Base-by-base conservation (phyloP, 2,888 invertebrate species). In the Cheilosia grossa region DNA sequence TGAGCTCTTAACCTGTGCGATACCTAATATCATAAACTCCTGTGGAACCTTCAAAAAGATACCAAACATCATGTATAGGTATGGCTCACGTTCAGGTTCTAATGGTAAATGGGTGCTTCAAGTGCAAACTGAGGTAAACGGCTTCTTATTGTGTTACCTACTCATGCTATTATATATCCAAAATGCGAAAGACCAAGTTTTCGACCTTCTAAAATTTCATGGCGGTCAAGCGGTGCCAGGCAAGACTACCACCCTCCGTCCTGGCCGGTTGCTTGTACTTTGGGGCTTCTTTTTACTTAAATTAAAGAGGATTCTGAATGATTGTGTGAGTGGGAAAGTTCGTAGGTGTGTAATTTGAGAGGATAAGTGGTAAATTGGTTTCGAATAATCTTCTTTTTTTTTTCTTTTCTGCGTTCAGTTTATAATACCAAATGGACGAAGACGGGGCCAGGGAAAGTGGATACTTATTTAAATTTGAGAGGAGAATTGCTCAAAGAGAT, bases 281-380 rank as follows among this genome's bases (percentile, higher is more conserved):
- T 2, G 37, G 37, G 40, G 19, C 58, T 37, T 17, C 42, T 44
- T 27, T 17, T 4, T 51, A 51, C 42, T 42, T 42, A 42, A 49
- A 51, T 37, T 24, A 40, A 27, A 51, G 30, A 40, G 15, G 19
- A 51, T 27, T 27, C 51, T 21, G 15, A 51, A 49, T 19, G 33
- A 21, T 42, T 54, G 17, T 15, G 15, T 10, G 51, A 40, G 33
- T 54, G 21, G 30, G 19, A 10, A 56, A 9, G 10, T 47, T 15
- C 10, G 54, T 42, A 21, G 51, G 53, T 63, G 33, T 47, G 73
- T 33, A 74, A 74, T 56, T 64, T 63, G 47, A 64, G 24, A 54
- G 44, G 63, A 73, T 63, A 54, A 63, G 73, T 73, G 54, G 44
- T 30, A 73, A 73, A 73, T 44, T 63, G 63, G 63, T 73, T 63